Evolutionary conservation across 2,888 invertebrate genomes (phyloP).

Genomic region (Deroplatys truncata): DNA sequence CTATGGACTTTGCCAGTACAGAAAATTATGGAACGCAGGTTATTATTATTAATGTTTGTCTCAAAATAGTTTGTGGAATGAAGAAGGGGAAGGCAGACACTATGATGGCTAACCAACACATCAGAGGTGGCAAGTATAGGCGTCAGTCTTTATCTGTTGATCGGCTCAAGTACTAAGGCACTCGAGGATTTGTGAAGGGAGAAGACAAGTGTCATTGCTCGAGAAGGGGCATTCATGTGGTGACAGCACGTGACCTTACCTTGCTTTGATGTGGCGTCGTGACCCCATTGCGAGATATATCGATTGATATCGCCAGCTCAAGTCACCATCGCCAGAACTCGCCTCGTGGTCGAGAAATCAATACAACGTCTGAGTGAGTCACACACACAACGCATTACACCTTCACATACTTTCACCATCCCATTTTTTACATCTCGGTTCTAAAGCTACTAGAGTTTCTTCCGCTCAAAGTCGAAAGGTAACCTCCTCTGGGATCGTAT

Average conservation of each 20-base stretch:
- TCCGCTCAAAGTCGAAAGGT: neutral
- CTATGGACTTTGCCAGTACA: too few relatives aligned
- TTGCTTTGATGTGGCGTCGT: neutral
- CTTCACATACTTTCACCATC: neutral
- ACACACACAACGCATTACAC: neutral
- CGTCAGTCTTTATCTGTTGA: neutral
- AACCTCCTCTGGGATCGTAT: neutral
- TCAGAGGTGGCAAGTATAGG: too few relatives aligned
- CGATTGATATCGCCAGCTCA: neutral
- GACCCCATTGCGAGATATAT: neutral
- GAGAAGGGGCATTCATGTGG: neutral
- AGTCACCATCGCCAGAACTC: slow-evolving; percentile 1
- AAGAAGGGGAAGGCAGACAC: too few relatives aligned
- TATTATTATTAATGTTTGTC: too few relatives aligned
- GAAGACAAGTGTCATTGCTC: neutral
- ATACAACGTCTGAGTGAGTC: neutral
- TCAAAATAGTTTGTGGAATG: too few relatives aligned
- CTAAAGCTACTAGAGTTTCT: neutral
- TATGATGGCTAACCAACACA: too few relatives aligned
- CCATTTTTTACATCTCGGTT: neutral
- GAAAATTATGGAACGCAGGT: too few relatives aligned
- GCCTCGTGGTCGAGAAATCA: neutral
- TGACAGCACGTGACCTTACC: neutral
- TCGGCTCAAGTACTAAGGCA: neutral
- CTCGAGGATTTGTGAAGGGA: neutral